Evolutionary conservation across 2,797 vertebrate genomes (phyloP).

Genomic region (Dermochelys coriacea): DNA sequence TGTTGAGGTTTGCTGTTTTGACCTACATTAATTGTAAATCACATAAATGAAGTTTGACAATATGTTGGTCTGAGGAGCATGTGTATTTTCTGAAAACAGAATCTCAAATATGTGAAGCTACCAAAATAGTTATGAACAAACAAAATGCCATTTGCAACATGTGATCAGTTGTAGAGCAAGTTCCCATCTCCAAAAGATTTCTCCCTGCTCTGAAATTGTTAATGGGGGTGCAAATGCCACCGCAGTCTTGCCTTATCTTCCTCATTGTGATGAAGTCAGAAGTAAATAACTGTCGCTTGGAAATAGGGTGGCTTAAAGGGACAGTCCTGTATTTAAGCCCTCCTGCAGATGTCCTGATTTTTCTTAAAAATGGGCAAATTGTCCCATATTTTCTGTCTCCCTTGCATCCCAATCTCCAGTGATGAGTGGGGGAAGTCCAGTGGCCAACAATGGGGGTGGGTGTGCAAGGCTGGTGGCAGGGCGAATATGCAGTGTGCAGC

Average conservation of each 20-base stretch:
- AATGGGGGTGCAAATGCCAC: conserved; percentile 64
- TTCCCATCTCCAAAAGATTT: conserved; percentile 68
- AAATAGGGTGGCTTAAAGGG: too few species aligned
- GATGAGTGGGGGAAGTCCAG: too few species aligned
- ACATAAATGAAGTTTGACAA: conserved; percentile 54
- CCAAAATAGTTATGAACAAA: conserved; percentile 38
- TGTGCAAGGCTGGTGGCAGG: too few species aligned
- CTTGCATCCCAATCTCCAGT: too few species aligned
- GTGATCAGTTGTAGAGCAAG: conserved; percentile 41
- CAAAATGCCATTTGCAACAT: background rate
- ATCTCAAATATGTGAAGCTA: conserved; percentile 62
- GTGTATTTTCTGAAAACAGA: conserved; percentile 65
- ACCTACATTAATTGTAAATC: conserved; percentile 47
- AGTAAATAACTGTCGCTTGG: conserved; percentile 66
- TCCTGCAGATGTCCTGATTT: too few species aligned
- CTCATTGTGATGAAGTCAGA: conserved; percentile 71
- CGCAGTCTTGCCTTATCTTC: conserved; percentile 40
- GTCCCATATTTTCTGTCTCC: too few species aligned
- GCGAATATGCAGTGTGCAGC: too few species aligned
- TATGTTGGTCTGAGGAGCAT: conserved; percentile 58
- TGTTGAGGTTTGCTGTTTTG: conserved; percentile 71
- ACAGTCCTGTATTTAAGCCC: too few species aligned
- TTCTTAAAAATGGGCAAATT: too few species aligned
- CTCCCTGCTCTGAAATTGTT: conserved; percentile 72
- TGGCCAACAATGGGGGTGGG: too few species aligned